Conservation (phyloP, 2,797 vertebrate genomes). For the Perodicticus potto region DNA sequence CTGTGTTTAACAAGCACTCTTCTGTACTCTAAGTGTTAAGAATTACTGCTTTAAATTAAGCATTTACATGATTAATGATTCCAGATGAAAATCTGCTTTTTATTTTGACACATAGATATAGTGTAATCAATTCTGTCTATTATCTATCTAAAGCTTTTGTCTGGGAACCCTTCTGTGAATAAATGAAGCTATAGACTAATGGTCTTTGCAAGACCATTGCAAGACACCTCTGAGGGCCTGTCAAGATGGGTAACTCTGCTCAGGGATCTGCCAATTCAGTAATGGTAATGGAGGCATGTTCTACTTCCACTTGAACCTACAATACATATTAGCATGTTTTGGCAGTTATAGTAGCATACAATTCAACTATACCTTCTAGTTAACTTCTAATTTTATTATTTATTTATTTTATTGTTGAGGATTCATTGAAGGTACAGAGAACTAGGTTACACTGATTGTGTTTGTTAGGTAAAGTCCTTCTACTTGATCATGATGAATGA, state of each 20-base stretch:
- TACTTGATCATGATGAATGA: too few relatives aligned
- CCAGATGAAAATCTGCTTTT: constrained; percentile 18
- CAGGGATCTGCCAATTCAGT: not conserved
- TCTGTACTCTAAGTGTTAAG: not conserved
- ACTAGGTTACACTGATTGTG: too few relatives aligned
- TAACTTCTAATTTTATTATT: not conserved
- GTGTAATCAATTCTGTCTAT: not conserved
- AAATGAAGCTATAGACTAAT: not conserved
- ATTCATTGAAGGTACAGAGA: too few relatives aligned
- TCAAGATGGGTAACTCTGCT: not conserved
- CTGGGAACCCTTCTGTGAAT: not conserved
- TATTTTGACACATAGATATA: not conserved
- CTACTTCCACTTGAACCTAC: not conserved
- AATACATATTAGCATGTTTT: not conserved
- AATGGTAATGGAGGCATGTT: not conserved
- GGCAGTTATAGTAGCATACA: not conserved
- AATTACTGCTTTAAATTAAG: not conserved
- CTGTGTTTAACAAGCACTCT: not conserved
- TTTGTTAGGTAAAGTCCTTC: too few relatives aligned
- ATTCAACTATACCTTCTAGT: not conserved
- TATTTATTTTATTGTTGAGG: too few relatives aligned
- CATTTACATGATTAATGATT: not conserved
- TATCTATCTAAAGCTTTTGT: not conserved
- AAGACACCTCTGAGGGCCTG: not conserved
- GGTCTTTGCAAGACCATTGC: not conserved